Evolutionary conservation across 2,113 vertebrate genomes (phyloP).

Genomic region (Bubalus kerabau): DNA sequence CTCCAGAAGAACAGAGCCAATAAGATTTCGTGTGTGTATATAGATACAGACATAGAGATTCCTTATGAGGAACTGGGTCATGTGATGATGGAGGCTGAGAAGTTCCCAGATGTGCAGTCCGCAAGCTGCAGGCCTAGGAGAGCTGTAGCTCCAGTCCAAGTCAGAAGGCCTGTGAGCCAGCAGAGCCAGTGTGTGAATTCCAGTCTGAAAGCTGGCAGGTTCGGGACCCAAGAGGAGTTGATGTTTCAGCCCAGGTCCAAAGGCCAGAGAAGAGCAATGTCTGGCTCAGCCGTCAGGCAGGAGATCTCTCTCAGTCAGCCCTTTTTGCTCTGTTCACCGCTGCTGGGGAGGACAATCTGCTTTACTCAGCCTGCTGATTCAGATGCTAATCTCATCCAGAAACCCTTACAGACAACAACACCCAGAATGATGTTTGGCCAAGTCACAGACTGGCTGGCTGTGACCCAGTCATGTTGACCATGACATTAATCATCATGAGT

Average conservation of each 20-base stretch:
- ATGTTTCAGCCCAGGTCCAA: neutral
- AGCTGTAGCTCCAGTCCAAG: neutral
- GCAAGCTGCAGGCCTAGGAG: neutral
- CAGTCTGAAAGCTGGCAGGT: neutral
- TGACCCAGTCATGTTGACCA: neutral
- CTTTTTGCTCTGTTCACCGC: neutral
- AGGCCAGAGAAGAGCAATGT: neutral
- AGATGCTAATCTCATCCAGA: neutral
- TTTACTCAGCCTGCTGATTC: neutral
- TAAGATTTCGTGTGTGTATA: neutral
- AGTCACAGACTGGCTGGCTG: neutral
- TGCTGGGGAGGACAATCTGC: neutral
- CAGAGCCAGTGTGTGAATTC: neutral
- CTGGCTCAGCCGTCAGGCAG: neutral
- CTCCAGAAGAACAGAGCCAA: neutral
- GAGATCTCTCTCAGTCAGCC: neutral
- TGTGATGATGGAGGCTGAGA: neutral
- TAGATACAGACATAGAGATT: neutral
- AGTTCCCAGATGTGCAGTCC: neutral
- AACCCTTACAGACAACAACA: neutral
- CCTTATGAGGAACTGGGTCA: neutral
- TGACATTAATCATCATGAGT: neutral
- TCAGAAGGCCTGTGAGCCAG: neutral
- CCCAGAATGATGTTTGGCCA: neutral
- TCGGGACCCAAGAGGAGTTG: neutral